Evolutionary conservation across 2,113 vertebrate genomes (phyloP).

Genomic region (Paracanthobrama guichenoti): DNA sequence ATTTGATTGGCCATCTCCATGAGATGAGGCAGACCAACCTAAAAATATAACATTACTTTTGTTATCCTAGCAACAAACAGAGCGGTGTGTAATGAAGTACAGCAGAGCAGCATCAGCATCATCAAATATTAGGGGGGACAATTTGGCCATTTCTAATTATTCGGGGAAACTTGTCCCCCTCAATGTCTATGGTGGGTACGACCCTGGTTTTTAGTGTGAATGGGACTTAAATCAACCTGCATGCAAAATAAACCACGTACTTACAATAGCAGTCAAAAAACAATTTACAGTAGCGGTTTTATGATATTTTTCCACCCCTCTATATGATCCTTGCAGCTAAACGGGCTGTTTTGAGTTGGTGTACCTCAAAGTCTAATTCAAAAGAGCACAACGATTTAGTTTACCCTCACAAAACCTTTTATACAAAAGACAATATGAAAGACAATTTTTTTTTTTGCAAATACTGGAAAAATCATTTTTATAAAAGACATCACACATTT

Average conservation of each 20-base stretch:
- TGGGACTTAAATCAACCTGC: not conserved
- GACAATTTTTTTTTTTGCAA: not conserved
- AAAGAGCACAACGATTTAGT: not conserved
- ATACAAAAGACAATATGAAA: not conserved
- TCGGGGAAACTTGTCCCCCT: too few relatives aligned
- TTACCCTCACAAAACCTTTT: not conserved
- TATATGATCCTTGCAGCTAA: not conserved
- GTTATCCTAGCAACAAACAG: too few relatives aligned
- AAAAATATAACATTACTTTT: too few relatives aligned
- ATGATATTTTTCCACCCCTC: not conserved
- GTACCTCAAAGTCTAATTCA: not conserved
- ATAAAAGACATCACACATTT: not conserved
- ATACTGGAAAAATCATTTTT: not conserved
- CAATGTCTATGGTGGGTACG: too few relatives aligned
- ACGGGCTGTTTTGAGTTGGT: too few relatives aligned
- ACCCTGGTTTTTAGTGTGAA: not conserved
- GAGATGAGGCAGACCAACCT: too few relatives aligned
- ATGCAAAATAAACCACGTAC: not conserved
- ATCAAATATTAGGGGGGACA: too few relatives aligned
- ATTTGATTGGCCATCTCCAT: too few relatives aligned
- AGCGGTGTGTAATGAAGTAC: too few relatives aligned
- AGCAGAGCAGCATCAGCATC: too few relatives aligned
- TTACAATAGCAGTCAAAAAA: not conserved
- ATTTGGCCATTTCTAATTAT: too few relatives aligned
- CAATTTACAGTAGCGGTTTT: not conserved